phyloP scores from a whole-genome alignment of 2,797 vertebrate species.

The Dicrostonyx torquatus region DNA sequence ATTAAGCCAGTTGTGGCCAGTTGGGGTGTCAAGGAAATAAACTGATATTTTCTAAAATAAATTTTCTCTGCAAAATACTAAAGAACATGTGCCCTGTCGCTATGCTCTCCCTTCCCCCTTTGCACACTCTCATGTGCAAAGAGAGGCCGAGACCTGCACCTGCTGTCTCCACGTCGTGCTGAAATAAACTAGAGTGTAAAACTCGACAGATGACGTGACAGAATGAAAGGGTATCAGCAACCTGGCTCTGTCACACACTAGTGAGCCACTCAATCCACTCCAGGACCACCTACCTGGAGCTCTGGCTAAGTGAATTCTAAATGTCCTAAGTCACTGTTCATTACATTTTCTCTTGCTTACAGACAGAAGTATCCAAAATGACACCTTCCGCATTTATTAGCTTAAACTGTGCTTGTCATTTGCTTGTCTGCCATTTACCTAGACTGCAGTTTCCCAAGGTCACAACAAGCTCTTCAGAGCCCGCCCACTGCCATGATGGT shows the following conservation, averaged over 20 bases:
- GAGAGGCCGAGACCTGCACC: no score
- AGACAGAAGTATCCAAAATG: slow-evolving; percentile 13
- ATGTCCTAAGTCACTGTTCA: slow-evolving; percentile 2
- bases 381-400: slow-evolving; percentile 15
- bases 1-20: neutral
- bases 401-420: slow-evolving; percentile 13
- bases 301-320: slow-evolving; percentile 52
- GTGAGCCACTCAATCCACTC: neutral
- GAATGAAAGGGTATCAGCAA: neutral
- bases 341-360: slow-evolving; percentile 34
- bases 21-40: neutral
- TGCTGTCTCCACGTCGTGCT: neutral
- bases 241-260: neutral
- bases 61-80: neutral
- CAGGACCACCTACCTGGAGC: neutral
- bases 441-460: neutral
- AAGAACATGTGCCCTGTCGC: neutral
- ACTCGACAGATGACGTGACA: neutral
- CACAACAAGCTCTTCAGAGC: neutral
- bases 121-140: neutral
- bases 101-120: neutral
- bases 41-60: neutral
- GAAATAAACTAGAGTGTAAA: neutral
- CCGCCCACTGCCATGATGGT: no score
- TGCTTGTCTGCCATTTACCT: slow-evolving; percentile 19